Percentiles rank a stretch among this genome's conserved stretches.
Evolutionary conservation across 2,113 vertebrate species (phyloP).

Genomic region (Athene noctua): DNA sequence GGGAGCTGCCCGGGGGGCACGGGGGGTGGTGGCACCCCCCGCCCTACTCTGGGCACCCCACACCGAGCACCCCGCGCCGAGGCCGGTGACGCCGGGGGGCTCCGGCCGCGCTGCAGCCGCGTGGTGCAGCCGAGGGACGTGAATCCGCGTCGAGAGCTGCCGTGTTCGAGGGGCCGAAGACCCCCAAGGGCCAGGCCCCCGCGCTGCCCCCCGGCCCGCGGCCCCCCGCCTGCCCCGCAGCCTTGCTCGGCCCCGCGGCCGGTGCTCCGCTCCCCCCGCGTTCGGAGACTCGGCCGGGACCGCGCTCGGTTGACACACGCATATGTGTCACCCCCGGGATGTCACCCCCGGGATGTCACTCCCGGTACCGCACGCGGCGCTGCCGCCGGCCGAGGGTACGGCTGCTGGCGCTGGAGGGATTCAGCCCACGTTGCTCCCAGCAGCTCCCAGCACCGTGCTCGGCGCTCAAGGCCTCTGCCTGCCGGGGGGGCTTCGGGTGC

Average conservation of each 20-base stretch:
- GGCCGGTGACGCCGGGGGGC: neutral
- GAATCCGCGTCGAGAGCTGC: neutral
- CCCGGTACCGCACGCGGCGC: neutral
- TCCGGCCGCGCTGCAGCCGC: neutral
- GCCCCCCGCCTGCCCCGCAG: neutral
- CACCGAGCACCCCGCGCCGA: neutral
- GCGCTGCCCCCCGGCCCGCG: neutral
- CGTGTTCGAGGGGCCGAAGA: neutral
- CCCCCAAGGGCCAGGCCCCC: neutral
- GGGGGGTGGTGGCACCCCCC: neutral
- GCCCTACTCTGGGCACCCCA: neutral
- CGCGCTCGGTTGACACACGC: neutral
- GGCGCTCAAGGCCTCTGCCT: neutral
- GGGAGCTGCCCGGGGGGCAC: neutral
- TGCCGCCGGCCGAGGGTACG: neutral
- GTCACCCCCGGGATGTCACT: conserved; percentile 51
- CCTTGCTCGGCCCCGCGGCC: neutral
- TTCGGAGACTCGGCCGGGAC: neutral
- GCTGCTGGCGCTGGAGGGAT: neutral
- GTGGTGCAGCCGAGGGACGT: neutral
- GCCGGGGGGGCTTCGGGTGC: neutral
- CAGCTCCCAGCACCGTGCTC: neutral
- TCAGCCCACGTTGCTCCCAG: conserved; percentile 43
- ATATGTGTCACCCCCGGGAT: neutral
- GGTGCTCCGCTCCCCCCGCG: neutral